These are phyloP conservation scores for Streptopelia turtur DNA, from an alignment of 2,797 vertebrate species.

Conservation along the genomic window DNA sequence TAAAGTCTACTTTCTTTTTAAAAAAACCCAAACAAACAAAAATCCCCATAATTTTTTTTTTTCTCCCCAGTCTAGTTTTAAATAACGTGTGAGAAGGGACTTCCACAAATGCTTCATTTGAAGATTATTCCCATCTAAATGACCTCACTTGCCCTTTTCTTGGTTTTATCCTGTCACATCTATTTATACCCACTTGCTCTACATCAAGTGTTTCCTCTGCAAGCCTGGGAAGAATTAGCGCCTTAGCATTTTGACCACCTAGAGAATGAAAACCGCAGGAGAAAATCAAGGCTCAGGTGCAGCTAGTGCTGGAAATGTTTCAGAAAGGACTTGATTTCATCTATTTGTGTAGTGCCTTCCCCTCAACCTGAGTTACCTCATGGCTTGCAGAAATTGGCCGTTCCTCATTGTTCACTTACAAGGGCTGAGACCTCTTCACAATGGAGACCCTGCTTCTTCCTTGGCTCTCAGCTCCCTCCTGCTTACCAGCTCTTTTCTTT, in stretches of 20 bases:
- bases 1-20: background rate
- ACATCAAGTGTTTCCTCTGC: background rate
- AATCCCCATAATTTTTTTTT: too few relatives aligned
- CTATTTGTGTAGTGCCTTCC: background rate
- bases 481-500: conserved; percentile 45
- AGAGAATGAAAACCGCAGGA: background rate
- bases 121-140: conserved; percentile 9
- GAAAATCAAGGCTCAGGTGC: background rate
- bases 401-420: background rate
- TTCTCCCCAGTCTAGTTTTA: background rate
- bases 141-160: conserved; percentile 10
- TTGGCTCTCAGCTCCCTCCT: conserved; percentile 35
- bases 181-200: conserved; percentile 39
- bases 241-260: background rate
- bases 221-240: background rate
- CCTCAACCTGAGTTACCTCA: background rate
- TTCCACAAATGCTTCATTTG: background rate
- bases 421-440: background rate
- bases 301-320: background rate
- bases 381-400: background rate
- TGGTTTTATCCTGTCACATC: conserved; percentile 9
- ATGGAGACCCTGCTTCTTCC: conserved; percentile 36
- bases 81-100: background rate
- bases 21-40: background rate
- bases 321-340: background rate